Evolutionary conservation across 2,888 invertebrate species (phyloP), one percentile per base, ranked within the genome.

Genomic region (Sinodicranocentrus sp.): DNA sequence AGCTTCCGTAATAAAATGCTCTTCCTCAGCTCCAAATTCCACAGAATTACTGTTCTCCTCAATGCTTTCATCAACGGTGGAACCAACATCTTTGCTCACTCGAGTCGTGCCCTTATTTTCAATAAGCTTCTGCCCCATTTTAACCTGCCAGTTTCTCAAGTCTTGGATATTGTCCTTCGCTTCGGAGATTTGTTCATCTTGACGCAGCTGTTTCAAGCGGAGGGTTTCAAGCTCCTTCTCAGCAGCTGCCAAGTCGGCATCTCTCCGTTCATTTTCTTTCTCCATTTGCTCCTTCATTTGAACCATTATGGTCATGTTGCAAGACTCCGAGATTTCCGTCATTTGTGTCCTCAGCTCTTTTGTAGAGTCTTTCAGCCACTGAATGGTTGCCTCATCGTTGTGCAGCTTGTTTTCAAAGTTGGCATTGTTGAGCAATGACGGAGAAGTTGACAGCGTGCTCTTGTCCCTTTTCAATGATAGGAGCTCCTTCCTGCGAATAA

Each of bases 51-150:
- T 52, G n/a, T 25, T 57, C 78, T 68, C 71, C 15, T 70, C 70
- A 43, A 6, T 28, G 39, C 28, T 63, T 39, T 63, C 63, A 63
- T 63, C 63, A 63, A 44, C 25, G 26, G 19, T 1, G 43, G 23
- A 44, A 17, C 52, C 21, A 5, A 6, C 19, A 57, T 57, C 57
- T 21, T 57, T 57, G 48, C 23, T 73, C 25, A 2, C 19, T 26
- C 13, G 3, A 19, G 44, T 25, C 26, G 65, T 65, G 43, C 71
- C 39, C 52, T 70, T 61, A 39, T 21, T 25, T 25, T 67, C 67
- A 48, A 85, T 70, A 59, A 87, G 77, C 59, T 85, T 85, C 65
- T 84, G 78, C 28, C 86, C 87, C 87, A 87, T 86, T 84, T 87
- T 87, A 63, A 80, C 80, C 65, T 87, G 86, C 87, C 87, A 87